phyloP scores from a whole-genome alignment of 2,113 vertebrate species.

The Heteronetta atricapilla region DNA sequence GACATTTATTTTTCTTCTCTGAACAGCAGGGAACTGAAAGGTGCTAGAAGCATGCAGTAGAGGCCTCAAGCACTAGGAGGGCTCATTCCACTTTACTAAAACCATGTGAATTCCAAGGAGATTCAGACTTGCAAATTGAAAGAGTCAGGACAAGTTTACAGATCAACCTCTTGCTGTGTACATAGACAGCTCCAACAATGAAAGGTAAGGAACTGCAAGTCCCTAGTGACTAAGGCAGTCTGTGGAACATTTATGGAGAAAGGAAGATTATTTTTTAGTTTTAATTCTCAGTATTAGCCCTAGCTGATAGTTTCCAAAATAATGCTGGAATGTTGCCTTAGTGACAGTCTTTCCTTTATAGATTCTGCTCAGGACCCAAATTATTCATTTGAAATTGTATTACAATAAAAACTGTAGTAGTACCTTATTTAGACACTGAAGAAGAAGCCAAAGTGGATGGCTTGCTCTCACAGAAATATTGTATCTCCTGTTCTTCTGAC shows the following conservation, averaged over 20 bases:
- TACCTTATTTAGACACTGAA: neutral
- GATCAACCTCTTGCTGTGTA: neutral
- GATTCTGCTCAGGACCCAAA: neutral
- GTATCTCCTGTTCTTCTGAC: neutral
- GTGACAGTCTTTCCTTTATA: neutral
- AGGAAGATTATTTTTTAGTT: neutral
- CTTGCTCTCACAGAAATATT: neutral
- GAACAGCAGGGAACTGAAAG: neutral
- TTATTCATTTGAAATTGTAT: neutral
- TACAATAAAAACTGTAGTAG: neutral
- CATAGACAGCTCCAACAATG: neutral
- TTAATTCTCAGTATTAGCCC: neutral
- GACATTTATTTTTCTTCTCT: neutral
- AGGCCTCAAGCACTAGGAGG: neutral
- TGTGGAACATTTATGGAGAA: fast-evolving
- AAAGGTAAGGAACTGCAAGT: neutral
- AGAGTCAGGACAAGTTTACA: neutral
- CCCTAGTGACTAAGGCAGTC: neutral
- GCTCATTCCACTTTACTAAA: neutral
- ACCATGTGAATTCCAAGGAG: neutral
- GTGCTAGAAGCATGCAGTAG: neutral
- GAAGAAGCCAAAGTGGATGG: neutral
- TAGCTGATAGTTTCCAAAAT: neutral
- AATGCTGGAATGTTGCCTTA: neutral
- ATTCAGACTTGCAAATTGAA: neutral